Evolutionary conservation across 2,797 vertebrate species (phyloP), one percentile per base, ranked within the genome.

Genomic region (Hafferia zeledoni): DNA sequence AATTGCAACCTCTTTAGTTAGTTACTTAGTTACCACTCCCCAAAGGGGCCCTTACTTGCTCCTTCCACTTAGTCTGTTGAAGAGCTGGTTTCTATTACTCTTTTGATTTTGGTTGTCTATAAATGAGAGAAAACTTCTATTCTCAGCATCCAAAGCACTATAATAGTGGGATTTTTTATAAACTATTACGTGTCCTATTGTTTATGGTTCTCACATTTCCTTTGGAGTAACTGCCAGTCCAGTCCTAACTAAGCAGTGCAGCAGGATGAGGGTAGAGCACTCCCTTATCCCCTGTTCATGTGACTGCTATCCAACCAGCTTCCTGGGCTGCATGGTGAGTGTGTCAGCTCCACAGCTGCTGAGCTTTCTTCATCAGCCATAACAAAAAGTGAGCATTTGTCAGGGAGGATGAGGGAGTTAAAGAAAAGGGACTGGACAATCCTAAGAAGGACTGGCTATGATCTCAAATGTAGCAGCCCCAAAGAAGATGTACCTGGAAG

Each of bases 21-120:
- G 95, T 96, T 96, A 91, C 95, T 95, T 96, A 87, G 96, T 78
- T 95, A 97, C 84, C 84, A 89, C 90, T 87, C 92, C 93, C 92
- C 92, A 85, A 89, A 93, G 96, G 88, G 75, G 59, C 78, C 52
- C 65, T 93, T 69, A 31, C 64, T 85, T 63, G 35, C 84, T 94
- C 55, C 79, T 88, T 95, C 71, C 64, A 83, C 89, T 92, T 78
- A 86, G 89, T 53, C 57, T 49, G 50, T 82, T 65, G 69, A 72
- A 92, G 81, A 93, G 72, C 79, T 78, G 24, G n/a, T 69, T 89
- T 75, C 79, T 80, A 8, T 47, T 55, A 53, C 72, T n/a, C 35
- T 69, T 91, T 43, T 61, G 43, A 52, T 96, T 85, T 85, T 72
- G 24, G 57, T 69, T 44, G 46, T 33, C 55, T 75, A 3, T 56